These are phyloP conservation scores for Cyclina sinensis DNA, from an alignment of 1,140 invertebrate genomes.

Conservation along the genomic window DNA sequence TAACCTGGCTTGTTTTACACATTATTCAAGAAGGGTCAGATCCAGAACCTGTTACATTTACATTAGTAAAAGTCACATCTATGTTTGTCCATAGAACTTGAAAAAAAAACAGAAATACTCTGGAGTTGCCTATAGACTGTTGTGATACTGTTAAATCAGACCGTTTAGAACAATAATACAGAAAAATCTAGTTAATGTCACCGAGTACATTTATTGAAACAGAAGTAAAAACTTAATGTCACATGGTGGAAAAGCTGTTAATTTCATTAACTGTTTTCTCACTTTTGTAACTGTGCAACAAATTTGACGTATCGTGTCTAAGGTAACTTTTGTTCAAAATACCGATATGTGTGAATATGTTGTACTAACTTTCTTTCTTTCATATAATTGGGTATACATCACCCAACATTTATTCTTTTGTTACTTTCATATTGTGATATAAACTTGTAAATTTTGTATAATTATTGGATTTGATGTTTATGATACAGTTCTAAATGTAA, in stretches of 20 bases:
- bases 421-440: not conserved
- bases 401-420: not conserved
- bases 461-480: slow-evolving; percentile 23
- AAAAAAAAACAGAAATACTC: too few relatives aligned
- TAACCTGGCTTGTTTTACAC: too few relatives aligned
- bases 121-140: too few relatives aligned
- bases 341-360: not conserved
- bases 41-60: too few relatives aligned
- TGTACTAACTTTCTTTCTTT: slow-evolving; percentile 22
- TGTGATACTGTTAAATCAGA: too few relatives aligned
- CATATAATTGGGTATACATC: slow-evolving; percentile 26
- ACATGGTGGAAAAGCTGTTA: not conserved
- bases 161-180: too few relatives aligned
- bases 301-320: not conserved
- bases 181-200: too few relatives aligned
- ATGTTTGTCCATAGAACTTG: too few relatives aligned
- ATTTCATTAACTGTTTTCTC: slow-evolving; percentile 41
- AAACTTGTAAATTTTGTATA: slow-evolving; percentile 30
- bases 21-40: too few relatives aligned
- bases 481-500: not conserved
- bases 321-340: slow-evolving; percentile 14
- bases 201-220: too few relatives aligned
- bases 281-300: not conserved
- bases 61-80: too few relatives aligned
- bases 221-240: too few relatives aligned